Percentiles rank a stretch among this genome's conserved stretches.
phyloP scores from a whole-genome alignment of 2,113 vertebrate species.

The Xiphias gladius region DNA sequence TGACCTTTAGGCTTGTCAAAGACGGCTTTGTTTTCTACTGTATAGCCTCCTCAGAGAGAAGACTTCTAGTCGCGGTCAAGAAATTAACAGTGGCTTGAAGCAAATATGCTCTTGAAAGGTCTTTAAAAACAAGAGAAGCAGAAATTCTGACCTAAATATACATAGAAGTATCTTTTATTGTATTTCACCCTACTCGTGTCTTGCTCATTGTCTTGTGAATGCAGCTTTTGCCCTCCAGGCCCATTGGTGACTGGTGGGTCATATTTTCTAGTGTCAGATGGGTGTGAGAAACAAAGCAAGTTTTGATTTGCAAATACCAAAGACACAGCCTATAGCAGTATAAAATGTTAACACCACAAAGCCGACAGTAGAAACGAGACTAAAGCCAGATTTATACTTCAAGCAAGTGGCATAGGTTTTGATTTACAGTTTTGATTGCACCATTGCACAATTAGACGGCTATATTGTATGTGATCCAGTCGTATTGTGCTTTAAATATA shows the following conservation, averaged over 20 bases:
- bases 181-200: background rate
- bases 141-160: slow-evolving; percentile 2
- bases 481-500: background rate
- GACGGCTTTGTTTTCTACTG: slow-evolving; percentile 55
- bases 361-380: background rate
- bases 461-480: background rate
- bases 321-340: background rate
- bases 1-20: slow-evolving; percentile 69
- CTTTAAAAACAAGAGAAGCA: background rate
- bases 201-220: background rate
- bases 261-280: background rate
- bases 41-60: slow-evolving; percentile 20
- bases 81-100: slow-evolving; percentile 16
- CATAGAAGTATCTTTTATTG: background rate
- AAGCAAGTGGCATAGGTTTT: background rate
- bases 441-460: background rate
- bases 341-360: background rate
- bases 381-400: background rate
- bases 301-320: background rate
- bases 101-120: slow-evolving; percentile 21
- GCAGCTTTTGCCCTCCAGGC: slow-evolving; percentile 14
- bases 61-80: background rate
- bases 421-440: background rate
- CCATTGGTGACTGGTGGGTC: background rate
- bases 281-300: background rate